phyloP scores from a whole-genome alignment of 2,888 invertebrate genomes.

The Drosophila bunnanda region DNA sequence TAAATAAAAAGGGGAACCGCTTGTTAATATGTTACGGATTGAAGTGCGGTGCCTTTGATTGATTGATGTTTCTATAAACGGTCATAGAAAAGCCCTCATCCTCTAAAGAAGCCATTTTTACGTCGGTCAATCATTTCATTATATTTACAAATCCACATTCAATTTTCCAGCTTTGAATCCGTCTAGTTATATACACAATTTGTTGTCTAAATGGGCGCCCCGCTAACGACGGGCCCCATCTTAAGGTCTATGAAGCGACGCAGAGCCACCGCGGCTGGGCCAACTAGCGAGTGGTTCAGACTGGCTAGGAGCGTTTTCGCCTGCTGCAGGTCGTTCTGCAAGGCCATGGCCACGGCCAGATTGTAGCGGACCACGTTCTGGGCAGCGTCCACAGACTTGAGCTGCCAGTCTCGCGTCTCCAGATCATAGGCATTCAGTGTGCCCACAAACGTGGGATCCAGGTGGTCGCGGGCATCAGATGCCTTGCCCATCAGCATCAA shows the following conservation, averaged over 20 bases:
- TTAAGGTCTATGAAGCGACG: constrained; percentile 86
- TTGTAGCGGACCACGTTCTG: constrained; percentile 91
- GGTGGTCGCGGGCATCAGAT: constrained; percentile 92
- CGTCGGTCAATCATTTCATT: constrained; percentile 85
- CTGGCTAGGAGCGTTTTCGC: constrained; percentile 81
- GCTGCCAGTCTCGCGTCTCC: constrained; percentile 86
- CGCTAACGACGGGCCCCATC: constrained; percentile 27
- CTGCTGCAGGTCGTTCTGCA: constrained; percentile 90
- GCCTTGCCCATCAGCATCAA: constrained; percentile 92
- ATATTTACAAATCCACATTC: constrained; percentile 53
- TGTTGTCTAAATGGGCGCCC: constrained; percentile 60
- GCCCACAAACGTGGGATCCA: constrained; percentile 90
- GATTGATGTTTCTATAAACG: too few species aligned
- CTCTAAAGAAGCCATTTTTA: neutral
- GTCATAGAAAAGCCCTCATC: too few species aligned
- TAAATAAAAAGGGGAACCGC: neutral
- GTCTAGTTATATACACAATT: constrained; percentile 70
- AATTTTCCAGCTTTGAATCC: constrained; percentile 49
- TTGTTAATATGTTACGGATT: neutral
- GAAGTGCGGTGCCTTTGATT: too few species aligned
- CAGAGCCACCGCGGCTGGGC: constrained; percentile 75
- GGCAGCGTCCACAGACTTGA: constrained; percentile 87
- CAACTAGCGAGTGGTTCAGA: constrained; percentile 82
- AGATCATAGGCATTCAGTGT: constrained; percentile 86
- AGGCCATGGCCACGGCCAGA: constrained; percentile 90